These are phyloP conservation scores for Alethe castanea DNA, from an alignment of 2,113 vertebrate species.

Conservation along the genomic window DNA sequence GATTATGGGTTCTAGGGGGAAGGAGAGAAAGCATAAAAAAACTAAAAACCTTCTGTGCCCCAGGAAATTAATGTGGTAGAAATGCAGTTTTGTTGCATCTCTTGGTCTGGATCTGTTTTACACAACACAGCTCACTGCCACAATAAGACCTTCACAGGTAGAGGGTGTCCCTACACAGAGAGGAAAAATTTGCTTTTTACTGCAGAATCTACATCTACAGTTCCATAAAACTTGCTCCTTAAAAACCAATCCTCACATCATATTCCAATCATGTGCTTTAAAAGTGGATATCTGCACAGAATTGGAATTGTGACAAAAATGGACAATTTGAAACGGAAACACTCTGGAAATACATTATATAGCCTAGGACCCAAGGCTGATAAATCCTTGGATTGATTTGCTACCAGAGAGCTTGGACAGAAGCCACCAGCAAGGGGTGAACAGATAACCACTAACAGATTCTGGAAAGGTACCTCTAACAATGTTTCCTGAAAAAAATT, in stretches of 20 bases:
- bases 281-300: neutral
- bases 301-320: neutral
- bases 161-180: neutral
- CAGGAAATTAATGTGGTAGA: neutral
- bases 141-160: neutral
- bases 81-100: neutral
- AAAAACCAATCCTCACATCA: neutral
- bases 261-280: neutral
- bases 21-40: neutral
- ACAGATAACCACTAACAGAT: accelerated
- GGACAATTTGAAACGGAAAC: neutral
- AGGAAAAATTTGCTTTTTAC: neutral
- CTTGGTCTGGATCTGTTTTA: neutral
- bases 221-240: neutral
- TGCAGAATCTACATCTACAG: neutral
- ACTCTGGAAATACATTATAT: neutral
- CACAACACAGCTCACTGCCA: neutral
- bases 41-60: neutral
- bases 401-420: neutral
- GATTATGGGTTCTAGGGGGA: neutral
- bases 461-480: neutral
- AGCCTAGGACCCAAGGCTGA: neutral
- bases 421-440: neutral
- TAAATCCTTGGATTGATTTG: neutral
- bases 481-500: neutral